phyloP scores from a whole-genome alignment of 2,888 invertebrate species.

The Drosophila eohydei region DNA sequence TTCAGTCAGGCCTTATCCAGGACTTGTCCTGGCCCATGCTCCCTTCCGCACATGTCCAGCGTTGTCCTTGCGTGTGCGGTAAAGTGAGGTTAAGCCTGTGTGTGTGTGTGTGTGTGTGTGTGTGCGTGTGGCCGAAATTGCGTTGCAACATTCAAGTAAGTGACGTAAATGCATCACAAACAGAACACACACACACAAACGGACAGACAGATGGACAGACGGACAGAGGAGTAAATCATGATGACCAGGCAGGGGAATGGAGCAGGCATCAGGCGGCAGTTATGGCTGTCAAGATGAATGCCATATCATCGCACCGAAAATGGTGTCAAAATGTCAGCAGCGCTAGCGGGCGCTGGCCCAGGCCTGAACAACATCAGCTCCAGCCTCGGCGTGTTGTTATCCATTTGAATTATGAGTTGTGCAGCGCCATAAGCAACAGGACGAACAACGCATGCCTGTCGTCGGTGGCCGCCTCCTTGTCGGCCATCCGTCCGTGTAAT shows the following conservation, averaged over 20 bases:
- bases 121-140: slow-evolving; percentile 64
- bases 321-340: slow-evolving; percentile 78
- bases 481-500: slow-evolving; percentile 46
- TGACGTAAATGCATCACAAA: slow-evolving; percentile 78
- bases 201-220: slow-evolving; percentile 17
- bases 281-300: slow-evolving; percentile 83
- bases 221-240: slow-evolving; percentile 60
- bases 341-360: slow-evolving; percentile 30
- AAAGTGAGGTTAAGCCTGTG: slow-evolving; percentile 47
- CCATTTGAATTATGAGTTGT: slow-evolving; percentile 75
- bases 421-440: slow-evolving; percentile 52
- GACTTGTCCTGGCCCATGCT: background rate
- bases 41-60: background rate
- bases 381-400: slow-evolving; percentile 57
- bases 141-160: slow-evolving; percentile 80
- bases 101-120: slow-evolving; percentile 15
- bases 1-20: slow-evolving; percentile 53
- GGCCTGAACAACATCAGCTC: background rate
- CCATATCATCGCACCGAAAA: slow-evolving; percentile 81
- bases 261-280: slow-evolving; percentile 66
- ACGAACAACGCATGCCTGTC: slow-evolving; percentile 48
- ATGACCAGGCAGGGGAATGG: slow-evolving; percentile 8
- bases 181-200: slow-evolving; percentile 46
- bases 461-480: slow-evolving; percentile 27
- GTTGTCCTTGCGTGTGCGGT: slow-evolving; percentile 50